A percentile compares a stretch with the other conserved stretches of the same genome.
phyloP scores from a whole-genome alignment of 1,140 invertebrate genomes.

The Homalodisca vitripennis region DNA sequence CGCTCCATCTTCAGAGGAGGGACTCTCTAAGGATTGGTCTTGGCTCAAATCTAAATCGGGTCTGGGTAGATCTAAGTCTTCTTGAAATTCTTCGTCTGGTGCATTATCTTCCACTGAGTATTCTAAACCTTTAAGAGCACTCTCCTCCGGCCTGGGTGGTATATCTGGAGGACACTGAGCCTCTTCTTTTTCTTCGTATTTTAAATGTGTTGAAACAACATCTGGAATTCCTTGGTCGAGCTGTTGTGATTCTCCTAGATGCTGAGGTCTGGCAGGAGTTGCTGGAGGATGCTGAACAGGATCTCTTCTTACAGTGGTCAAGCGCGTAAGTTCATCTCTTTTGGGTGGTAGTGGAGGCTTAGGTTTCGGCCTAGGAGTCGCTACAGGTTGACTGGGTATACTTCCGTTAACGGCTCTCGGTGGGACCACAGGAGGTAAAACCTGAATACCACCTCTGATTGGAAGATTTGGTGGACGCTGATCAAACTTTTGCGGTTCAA shows the following conservation, averaged over 20 bases:
- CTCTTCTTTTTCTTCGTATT: slow-evolving; percentile 9
- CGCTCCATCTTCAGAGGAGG: slow-evolving; percentile 40
- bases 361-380: slow-evolving; percentile 34
- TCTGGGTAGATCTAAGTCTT: slow-evolving; percentile 7
- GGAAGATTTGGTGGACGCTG: slow-evolving; percentile 14
- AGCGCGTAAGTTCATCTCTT: slow-evolving; percentile 39
- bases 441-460: slow-evolving; percentile 37
- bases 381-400: slow-evolving; percentile 16
- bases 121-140: slow-evolving; percentile 3
- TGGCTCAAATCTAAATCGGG: slow-evolving; percentile 5
- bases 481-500: slow-evolving; percentile 20
- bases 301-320: slow-evolving; percentile 38
- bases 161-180: slow-evolving; percentile 15
- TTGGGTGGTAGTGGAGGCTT: slow-evolving; percentile 41
- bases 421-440: slow-evolving; percentile 37
- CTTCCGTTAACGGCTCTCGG: slow-evolving; percentile 30
- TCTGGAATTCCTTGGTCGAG: slow-evolving; percentile 4
- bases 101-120: neutral
- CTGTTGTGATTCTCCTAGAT: neutral
- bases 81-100: neutral
- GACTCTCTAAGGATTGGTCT: slow-evolving; percentile 30
- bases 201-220: slow-evolving; percentile 8
- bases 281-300: neutral
- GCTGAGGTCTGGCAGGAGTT: neutral
- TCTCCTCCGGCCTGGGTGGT: slow-evolving; percentile 12